Evolutionary conservation across 2,797 vertebrate species (phyloP), one percentile per base, ranked within the genome.

Genomic region (Amazona ochrocephala): DNA sequence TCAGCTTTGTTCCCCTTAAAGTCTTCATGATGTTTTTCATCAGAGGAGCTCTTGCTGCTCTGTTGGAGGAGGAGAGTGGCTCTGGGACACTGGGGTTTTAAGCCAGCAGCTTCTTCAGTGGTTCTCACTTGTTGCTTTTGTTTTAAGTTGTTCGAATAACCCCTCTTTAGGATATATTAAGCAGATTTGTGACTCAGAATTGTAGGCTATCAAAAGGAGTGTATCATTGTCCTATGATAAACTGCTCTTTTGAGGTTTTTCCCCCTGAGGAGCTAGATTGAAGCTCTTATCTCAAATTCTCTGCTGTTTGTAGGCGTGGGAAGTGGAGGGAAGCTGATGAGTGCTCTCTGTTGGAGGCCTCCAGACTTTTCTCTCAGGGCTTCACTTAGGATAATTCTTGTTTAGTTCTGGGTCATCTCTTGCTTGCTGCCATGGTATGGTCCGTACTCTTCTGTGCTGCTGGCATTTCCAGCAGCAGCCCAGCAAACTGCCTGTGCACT

Each of bases 211-310:
- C 29, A 41, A 45, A 68, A 80, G 50, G 37, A 71, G 8, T 58
- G 8, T 58, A 58, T 76, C 41, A 4, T 78, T 56, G 19, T 76
- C 77, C 66, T 23, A 32, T 41, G 23, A 65, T 81, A 41, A 95
- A 67, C 37, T 60, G 21, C 6, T 44, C 74, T 76, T 74, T 10
- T 53, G 58, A 61, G 50, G 1, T 18, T 37, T 53, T 51, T 60
- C 4, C 37, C 30, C 45, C 26, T 0, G n/a, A 77, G 30, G 51
- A 67, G 76, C 64, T 87, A 45, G 48, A 61, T 89, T 83, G 77
- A 84, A 80, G 72, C 65, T 53, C 56, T 62, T 93, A 78, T 29
- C 90, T 95, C 56, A 26, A 71, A 34, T 65, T 89, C 72, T 83
- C 34, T 51, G 10, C 22, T 26, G 51, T 71, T 80, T 26, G 21